A percentile compares a stretch with the other conserved stretches of the same genome.
These are phyloP conservation scores for Drosophila koepferae DNA, from an alignment of 2,888 invertebrate genomes.

Conservation along the genomic window DNA sequence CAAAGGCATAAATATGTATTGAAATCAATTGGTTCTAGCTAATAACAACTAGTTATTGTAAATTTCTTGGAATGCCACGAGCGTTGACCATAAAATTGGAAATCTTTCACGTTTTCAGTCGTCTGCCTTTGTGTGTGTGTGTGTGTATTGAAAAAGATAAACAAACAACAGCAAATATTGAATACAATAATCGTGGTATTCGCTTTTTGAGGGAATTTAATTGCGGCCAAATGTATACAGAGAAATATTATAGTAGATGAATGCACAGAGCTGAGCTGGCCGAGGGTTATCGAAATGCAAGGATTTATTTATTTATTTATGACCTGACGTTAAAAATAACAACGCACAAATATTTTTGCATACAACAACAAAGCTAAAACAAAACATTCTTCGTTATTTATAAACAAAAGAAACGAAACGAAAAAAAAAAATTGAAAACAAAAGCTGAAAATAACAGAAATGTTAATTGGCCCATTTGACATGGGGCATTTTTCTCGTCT, in stretches of 20 bases:
- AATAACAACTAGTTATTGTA: slow-evolving; percentile 41
- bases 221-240: slow-evolving; percentile 52
- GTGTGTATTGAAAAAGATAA: slow-evolving; percentile 51
- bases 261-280: slow-evolving; percentile 2
- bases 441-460: slow-evolving; percentile 74
- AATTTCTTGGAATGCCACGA: slow-evolving; percentile 73
- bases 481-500: slow-evolving; percentile 69
- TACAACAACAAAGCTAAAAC: slow-evolving; percentile 61
- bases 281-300: slow-evolving; percentile 54
- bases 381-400: slow-evolving; percentile 72
- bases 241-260: slow-evolving; percentile 43
- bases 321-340: slow-evolving; percentile 65
- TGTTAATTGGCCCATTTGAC: slow-evolving; percentile 82
- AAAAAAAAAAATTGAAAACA: slow-evolving; percentile 35
- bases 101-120: slow-evolving; percentile 72
- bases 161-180: slow-evolving; percentile 58
- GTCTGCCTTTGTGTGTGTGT: slow-evolving; percentile 6
- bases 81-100: slow-evolving; percentile 75
- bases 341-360: slow-evolving; percentile 71
- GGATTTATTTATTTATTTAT: slow-evolving; percentile 73
- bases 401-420: slow-evolving; percentile 68
- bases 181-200: slow-evolving; percentile 65
- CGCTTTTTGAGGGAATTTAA: slow-evolving; percentile 35
- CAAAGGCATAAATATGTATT: slow-evolving; percentile 40
- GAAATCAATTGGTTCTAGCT: slow-evolving; percentile 67